Conservation (phyloP, 2,888 invertebrate genomes). For the Eustalomyia histrio region DNA sequence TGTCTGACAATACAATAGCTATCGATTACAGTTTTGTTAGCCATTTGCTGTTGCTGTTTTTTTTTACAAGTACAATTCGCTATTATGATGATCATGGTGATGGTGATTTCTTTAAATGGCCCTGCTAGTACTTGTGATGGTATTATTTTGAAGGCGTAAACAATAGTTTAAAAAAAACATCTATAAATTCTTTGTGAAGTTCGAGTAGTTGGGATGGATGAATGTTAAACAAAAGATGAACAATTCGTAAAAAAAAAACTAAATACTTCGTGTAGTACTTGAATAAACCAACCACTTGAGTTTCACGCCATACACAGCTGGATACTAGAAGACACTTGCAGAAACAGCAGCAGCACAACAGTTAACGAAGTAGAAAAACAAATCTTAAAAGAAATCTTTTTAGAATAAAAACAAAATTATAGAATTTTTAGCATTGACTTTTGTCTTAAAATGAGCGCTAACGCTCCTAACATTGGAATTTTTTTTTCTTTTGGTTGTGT, state of each 20-base stretch:
- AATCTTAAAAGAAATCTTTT: constrained; percentile 18
- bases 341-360: not conserved
- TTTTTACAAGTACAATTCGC: not conserved
- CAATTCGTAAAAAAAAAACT: constrained; percentile 11
- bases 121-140: not conserved
- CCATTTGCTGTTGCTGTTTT: not conserved
- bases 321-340: constrained; percentile 16
- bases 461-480: not conserved
- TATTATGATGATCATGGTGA: not conserved
- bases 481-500: constrained; percentile 1
- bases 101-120: constrained; percentile 1
- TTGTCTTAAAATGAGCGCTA: constrained; percentile 38
- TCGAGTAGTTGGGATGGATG: constrained; percentile 57
- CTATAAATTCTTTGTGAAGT: constrained; percentile 43
- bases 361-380: not conserved
- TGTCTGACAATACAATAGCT: constrained; percentile 3
- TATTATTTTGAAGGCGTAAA: constrained; percentile 40
- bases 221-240: constrained; percentile 46
- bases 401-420: not conserved
- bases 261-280: constrained; percentile 6
- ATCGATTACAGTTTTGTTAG: constrained; percentile 23
- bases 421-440: constrained; percentile 51
- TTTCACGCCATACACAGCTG: constrained; percentile 58
- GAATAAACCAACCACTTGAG: constrained; percentile 60
- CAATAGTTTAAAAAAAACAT: constrained; percentile 42